phyloP scores from a whole-genome alignment of 2,797 vertebrate genomes.

The Threskiornis aethiopicus region DNA sequence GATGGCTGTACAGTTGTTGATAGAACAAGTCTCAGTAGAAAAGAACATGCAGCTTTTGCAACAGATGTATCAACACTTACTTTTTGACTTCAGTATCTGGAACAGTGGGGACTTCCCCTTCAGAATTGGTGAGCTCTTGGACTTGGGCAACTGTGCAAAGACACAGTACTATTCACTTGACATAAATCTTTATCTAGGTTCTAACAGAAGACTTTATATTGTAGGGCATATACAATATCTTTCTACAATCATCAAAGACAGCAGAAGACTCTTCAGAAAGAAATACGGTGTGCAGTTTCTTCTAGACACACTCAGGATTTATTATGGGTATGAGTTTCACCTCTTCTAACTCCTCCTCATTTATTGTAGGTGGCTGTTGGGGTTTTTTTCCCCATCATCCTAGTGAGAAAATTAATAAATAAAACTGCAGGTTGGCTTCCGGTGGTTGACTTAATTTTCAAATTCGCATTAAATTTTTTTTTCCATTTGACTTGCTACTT shows the following conservation, averaged over 20 bases:
- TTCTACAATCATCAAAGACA: slow-evolving; percentile 96
- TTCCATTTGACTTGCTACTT: neutral
- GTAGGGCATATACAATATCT: slow-evolving; percentile 97
- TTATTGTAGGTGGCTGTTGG: neutral
- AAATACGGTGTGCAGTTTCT: slow-evolving; percentile 96
- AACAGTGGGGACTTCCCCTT: slow-evolving; percentile 96
- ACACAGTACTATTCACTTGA: neutral
- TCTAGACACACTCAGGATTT: slow-evolving; percentile 90
- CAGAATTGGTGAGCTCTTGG: slow-evolving; percentile 84
- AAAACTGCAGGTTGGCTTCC: neutral
- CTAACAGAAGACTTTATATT: slow-evolving; percentile 49
- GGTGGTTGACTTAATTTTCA: neutral
- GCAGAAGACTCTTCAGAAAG: slow-evolving; percentile 93
- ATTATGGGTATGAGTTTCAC: slow-evolving; percentile 85
- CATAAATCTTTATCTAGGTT: neutral
- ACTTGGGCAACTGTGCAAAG: neutral
- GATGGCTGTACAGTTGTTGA: slow-evolving; percentile 90
- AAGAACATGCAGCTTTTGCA: slow-evolving; percentile 90
- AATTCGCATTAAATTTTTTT: neutral
- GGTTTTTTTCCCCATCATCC: neutral
- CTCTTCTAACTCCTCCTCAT: neutral
- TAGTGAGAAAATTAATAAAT: neutral
- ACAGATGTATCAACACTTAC: slow-evolving; percentile 91
- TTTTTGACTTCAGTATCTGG: slow-evolving; percentile 97
- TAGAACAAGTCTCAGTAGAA: slow-evolving; percentile 91